Conservation (phyloP, 2,113 vertebrate genomes). For the Marcusenius ussheri region DNA sequence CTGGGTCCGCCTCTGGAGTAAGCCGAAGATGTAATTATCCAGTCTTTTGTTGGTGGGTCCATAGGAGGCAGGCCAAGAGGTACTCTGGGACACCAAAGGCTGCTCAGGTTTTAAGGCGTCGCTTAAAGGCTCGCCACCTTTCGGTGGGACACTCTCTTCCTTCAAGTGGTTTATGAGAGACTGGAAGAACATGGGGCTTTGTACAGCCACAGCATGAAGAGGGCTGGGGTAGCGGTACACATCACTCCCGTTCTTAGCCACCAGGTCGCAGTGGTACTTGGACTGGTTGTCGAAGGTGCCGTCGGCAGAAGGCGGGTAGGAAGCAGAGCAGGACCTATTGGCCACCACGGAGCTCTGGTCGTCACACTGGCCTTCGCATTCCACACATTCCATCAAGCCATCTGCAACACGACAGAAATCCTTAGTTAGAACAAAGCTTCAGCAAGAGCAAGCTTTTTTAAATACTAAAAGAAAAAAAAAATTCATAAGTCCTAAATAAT, state of each 20-base stretch:
- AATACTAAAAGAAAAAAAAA: neutral
- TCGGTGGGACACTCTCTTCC: slow-evolving; percentile 56
- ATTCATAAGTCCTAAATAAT: neutral
- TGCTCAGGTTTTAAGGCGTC: slow-evolving; percentile 50
- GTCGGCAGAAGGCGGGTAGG: slow-evolving; percentile 66
- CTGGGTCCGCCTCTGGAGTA: slow-evolving; percentile 77
- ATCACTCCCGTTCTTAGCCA: slow-evolving; percentile 76
- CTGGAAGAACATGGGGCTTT: slow-evolving; percentile 77
- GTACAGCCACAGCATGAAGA: slow-evolving; percentile 78
- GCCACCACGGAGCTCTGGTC: slow-evolving; percentile 56
- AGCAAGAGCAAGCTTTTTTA: neutral
- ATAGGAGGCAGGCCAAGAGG: slow-evolving; percentile 51
- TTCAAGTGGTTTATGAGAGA: slow-evolving; percentile 55
- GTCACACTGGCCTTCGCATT: slow-evolving; percentile 66
- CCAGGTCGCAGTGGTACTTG: slow-evolving; percentile 78
- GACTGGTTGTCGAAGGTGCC: slow-evolving; percentile 67
- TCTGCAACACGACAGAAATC: slow-evolving; percentile 52
- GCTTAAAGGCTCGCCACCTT: slow-evolving; percentile 41
- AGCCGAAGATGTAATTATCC: slow-evolving; percentile 79
- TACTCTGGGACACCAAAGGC: slow-evolving; percentile 46
- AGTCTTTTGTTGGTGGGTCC: slow-evolving; percentile 63
- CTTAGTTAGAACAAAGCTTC: slow-evolving; percentile 7
- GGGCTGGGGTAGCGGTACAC: slow-evolving; percentile 83
- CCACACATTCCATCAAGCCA: slow-evolving; percentile 70
- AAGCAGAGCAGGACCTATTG: slow-evolving; percentile 61